Evolutionary conservation across 1,140 invertebrate genomes (phyloP), one percentile per base, ranked within the genome.

Genomic region (honey bee (Apis mellifera)): DNA sequence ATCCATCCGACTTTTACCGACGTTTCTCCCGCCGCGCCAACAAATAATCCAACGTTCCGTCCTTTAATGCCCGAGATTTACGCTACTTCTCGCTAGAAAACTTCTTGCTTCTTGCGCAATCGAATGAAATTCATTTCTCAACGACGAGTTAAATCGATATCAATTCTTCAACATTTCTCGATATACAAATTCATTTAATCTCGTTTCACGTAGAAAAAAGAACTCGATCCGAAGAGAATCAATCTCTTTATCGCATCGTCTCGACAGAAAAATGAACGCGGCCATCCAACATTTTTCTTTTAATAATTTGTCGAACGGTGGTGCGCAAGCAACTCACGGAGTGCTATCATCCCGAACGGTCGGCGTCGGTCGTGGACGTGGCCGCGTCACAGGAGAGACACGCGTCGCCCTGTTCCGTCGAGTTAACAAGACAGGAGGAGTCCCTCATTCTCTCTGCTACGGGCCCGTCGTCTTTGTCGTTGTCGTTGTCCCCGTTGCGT

Each of bases 361-460:
- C 71, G 42, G 42, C 78, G 78, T 64, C 59, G 54, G 13, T 42
- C 32, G n/a, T n/a, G 32, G 32, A 42, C 32, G 32, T 42, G 32
- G 54, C 1, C n/a, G 71, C 48, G 70, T 80, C 78, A 73, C 1
- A 42, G 52, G 21, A 21, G 8, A 11, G 74, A 77, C 76, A 86
- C 64, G 75, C 84, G 77, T 75, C 64, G 60, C 54, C 64, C 66
- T 70, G 78, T 78, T 66, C 72, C 70, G 74, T 70, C 85, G 84
- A 64, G 78, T 81, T 84, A 86, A 87, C 86, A 87, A 86, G 86
- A 87, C 82, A 62, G 73, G 77, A 87, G 64, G 73, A 87, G 64
- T 81, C 82, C 82, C 73, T 84, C 85, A 73, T 84, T 78, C 85
- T 84, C 62, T 74, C 52, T 7, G 32, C 76, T 76, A n/a, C 86